Evolutionary conservation across 2,113 vertebrate species (phyloP), one percentile per base, ranked within the genome.

Genomic region (Benitochromis conjunctus): DNA sequence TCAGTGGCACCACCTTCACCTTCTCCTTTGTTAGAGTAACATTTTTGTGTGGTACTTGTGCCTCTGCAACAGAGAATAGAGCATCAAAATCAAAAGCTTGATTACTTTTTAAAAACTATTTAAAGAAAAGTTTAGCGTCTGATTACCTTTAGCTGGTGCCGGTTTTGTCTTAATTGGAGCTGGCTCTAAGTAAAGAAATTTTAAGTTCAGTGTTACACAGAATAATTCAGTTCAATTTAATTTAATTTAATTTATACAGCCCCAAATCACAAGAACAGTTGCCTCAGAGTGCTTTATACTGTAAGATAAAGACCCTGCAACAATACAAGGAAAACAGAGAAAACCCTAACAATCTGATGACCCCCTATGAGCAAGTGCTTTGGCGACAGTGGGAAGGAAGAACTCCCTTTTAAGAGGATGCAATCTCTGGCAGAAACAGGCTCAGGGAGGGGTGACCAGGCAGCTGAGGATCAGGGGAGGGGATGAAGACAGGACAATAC

Each of bases 1-100:
- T 95, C 29, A 92, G 16, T 5, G 91, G 88, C 21, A 87, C 81
- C 55, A 80, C 48, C 69, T 94, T 93, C 53, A 86, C 91, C 60
- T 81, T 92, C 66, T 92, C 93, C 80, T 94, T 93, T 34, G 89
- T 69, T 9, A 90, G 21, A 7, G 91, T 89, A 24, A 79, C 87
- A 83, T 92, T 95, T 92, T 85, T 93, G 53, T 41, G 89, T 34
- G 66, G 16, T 6, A 24, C 60, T 77, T 85, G 60, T 7, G 66
- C 56, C 43, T 87, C 93, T 94, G 83, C 21, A n/a, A 51, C 14
- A 56, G 81, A 84, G 5, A 43, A 58, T 38, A 9, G 5, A 64
- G 29, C 3, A 4, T 10, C 9, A 38, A 14, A 85, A 64, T 11
- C 2, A 54, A 10, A 16, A 8, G 1, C 5, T 46, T 55, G 9